These are phyloP conservation scores for Pseudoatta argentina DNA, from an alignment of 1,140 invertebrate genomes.

Conservation along the genomic window DNA sequence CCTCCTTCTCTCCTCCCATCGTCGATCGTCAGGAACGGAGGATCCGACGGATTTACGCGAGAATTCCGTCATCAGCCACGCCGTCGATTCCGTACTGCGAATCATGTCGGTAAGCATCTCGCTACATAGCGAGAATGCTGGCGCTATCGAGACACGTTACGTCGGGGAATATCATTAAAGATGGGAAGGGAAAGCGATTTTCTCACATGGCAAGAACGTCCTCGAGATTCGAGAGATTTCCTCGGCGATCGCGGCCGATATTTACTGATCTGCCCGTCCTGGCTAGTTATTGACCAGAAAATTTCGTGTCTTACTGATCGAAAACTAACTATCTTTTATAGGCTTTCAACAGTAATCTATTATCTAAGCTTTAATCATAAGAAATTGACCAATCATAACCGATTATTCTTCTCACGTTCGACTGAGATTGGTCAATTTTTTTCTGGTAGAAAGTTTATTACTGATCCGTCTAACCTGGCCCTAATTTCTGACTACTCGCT, in stretches of 20 bases:
- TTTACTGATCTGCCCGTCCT: no score
- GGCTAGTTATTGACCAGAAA: no score
- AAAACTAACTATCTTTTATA: no score
- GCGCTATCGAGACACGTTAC: conserved; percentile 15
- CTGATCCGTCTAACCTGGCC: no score
- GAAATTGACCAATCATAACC: no score
- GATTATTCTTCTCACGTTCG: no score
- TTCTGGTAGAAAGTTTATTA: no score
- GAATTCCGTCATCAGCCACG: conserved; percentile 27
- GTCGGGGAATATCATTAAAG: neutral
- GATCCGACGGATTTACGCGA: conserved; percentile 18
- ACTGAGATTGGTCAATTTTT: no score
- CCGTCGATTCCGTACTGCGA: neutral
- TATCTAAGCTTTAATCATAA: no score
- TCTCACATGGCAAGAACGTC: neutral
- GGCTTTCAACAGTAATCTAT: no score
- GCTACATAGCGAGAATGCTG: conserved; percentile 5
- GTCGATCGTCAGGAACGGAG: conserved; percentile 16
- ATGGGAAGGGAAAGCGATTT: neutral
- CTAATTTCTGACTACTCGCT: no score
- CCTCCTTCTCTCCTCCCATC: neutral
- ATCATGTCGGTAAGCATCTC: neutral
- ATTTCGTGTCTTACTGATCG: no score
- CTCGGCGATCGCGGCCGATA: neutral
- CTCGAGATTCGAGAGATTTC: neutral